phyloP scores from a whole-genome alignment of 2,113 vertebrate genomes.

The Myrmecophaga tridactyla region DNA sequence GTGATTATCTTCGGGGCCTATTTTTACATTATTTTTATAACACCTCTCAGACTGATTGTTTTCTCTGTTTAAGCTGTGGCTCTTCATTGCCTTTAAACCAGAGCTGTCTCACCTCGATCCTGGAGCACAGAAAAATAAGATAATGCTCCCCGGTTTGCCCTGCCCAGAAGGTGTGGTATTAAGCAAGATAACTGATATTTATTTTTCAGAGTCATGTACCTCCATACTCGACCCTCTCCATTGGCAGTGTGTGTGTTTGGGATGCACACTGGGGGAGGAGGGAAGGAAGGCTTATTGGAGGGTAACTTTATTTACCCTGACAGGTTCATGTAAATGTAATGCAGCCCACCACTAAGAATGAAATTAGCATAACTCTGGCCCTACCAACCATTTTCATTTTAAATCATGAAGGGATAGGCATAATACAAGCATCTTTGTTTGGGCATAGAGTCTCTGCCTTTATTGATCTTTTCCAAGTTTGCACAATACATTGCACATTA shows the following conservation, averaged over 20 bases:
- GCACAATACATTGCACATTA: not conserved
- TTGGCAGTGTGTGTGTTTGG: not conserved
- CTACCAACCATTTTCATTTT: not conserved
- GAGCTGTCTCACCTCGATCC: not conserved
- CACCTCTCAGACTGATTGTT: not conserved
- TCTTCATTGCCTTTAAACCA: not conserved
- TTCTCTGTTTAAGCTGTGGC: constrained; percentile 4
- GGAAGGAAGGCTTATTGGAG: not conserved
- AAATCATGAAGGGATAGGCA: not conserved
- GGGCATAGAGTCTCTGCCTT: not conserved
- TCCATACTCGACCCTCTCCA: not conserved
- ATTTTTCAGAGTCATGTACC: not conserved
- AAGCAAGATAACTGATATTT: not conserved
- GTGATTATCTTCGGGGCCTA: not conserved
- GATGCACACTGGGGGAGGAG: not conserved
- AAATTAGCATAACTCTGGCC: not conserved
- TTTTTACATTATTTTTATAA: not conserved
- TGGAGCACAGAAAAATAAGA: not conserved
- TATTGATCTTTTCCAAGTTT: constrained; percentile 13
- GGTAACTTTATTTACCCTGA: not conserved
- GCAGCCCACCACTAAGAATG: not conserved
- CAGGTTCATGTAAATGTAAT: not conserved
- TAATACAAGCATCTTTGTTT: not conserved
- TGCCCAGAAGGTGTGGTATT: not conserved
- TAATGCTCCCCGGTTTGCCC: not conserved